phyloP scores from a whole-genome alignment of 2,797 vertebrate species.

The Taenioides sp. region DNA sequence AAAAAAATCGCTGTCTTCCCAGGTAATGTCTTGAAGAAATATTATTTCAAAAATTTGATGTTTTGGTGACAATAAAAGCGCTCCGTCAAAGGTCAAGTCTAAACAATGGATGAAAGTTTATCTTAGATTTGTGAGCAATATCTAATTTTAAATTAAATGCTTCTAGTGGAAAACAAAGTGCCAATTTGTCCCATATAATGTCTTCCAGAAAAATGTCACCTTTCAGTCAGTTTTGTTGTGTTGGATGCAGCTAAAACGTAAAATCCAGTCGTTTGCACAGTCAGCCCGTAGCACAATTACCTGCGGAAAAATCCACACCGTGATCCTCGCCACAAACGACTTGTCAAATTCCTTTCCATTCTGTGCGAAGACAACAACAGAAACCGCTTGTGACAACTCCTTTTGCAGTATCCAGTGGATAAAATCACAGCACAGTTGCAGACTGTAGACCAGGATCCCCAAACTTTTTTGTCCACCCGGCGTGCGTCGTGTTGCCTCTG shows the following conservation, averaged over 20 bases:
- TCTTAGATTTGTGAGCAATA: conserved; percentile 76
- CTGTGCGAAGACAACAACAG: conserved; percentile 38
- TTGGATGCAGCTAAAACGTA: conserved; percentile 19
- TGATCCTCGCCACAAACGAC: conserved; percentile 71
- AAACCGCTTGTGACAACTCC: conserved; percentile 36
- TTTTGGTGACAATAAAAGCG: conserved; percentile 17
- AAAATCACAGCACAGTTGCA: conserved; percentile 50
- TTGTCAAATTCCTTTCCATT: conserved; percentile 76
- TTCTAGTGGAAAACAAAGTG: conserved; percentile 57
- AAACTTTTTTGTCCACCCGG: conserved; percentile 64
- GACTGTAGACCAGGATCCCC: conserved; percentile 44
- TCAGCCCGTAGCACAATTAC: conserved; percentile 67
- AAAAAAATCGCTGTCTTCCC: conserved; percentile 27
- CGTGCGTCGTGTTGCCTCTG: conserved; percentile 42
- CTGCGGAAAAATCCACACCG: conserved; percentile 73
- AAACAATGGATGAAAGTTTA: conserved; percentile 35
- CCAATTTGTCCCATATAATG: conserved; percentile 39
- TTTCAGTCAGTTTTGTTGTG: conserved; percentile 27
- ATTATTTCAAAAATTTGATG: not conserved
- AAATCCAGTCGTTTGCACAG: conserved; percentile 57
- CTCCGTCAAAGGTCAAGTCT: conserved; percentile 19
- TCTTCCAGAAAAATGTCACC: conserved; percentile 44
- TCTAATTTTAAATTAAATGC: conserved; percentile 72
- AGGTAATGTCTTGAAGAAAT: conserved; percentile 15
- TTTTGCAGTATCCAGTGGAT: conserved; percentile 30